Evolutionary conservation across 2,113 vertebrate genomes (phyloP).

Genomic region (Rissa tridactyla): DNA sequence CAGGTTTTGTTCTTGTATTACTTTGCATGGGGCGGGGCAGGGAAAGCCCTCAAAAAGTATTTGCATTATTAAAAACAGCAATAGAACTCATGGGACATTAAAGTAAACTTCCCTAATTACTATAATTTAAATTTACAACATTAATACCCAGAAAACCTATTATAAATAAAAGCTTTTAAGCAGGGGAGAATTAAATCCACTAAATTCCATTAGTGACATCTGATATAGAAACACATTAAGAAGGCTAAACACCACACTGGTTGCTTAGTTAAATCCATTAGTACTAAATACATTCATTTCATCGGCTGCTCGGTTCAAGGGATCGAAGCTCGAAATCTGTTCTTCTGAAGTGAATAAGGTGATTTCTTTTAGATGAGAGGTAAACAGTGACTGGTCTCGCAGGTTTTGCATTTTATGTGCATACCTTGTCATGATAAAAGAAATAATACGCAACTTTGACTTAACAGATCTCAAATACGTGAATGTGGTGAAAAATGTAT

Average conservation of each 20-base stretch:
- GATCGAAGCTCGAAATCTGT: neutral
- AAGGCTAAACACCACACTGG: neutral
- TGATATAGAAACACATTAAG: slow-evolving; percentile 29
- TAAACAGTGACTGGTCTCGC: neutral
- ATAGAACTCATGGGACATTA: neutral
- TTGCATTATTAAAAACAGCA: neutral
- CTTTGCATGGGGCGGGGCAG: neutral
- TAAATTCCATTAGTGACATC: slow-evolving; percentile 48
- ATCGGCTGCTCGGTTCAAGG: neutral
- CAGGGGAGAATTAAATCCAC: slow-evolving; percentile 22
- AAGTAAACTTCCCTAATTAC: neutral
- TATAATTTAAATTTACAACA: slow-evolving; percentile 27
- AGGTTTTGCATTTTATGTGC: neutral
- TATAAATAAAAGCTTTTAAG: slow-evolving; percentile 53
- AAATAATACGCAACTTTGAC: neutral
- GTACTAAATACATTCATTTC: slow-evolving; percentile 12
- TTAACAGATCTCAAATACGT: neutral
- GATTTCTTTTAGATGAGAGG: neutral
- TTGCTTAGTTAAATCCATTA: slow-evolving; percentile 25
- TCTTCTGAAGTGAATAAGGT: neutral
- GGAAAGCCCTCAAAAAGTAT: neutral
- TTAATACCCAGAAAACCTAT: slow-evolving; percentile 16
- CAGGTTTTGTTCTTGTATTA: neutral
- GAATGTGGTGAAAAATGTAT: neutral
- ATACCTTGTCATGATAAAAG: neutral